Base-by-base conservation (phyloP, 2,888 invertebrate species). In the Flexamia atlantica region DNA sequence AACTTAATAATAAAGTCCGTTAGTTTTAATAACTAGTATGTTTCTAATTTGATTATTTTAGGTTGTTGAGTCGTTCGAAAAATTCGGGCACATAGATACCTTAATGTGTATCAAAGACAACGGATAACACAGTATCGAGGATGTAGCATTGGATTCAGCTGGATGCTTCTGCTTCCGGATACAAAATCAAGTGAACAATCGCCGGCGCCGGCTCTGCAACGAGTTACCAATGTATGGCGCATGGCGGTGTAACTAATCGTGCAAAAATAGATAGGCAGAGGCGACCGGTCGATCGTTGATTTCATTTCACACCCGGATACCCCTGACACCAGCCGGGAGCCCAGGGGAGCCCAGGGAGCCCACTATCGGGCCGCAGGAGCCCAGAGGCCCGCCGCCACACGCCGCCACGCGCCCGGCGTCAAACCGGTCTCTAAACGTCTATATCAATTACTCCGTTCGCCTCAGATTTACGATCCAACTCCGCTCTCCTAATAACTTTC, bases 401-500 rank as follows among this genome's bases (percentile, higher is more conserved):
- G 30, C 17, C 30, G 64, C 28, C 64, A 64, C 64, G 64, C 64
- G 64, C 64, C 64, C 28, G 28, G 14, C 64, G 64, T 64, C 64
- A 28, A 30, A 64, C 64, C 64, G 64, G 64, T 64, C 30, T 14
- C 64, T 30, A 64, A 30, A 10, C 64, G 53, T 64, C 64, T 17
- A 30, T 64, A 64, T 64, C 64, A 64, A 64, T 64, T 64, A 64
- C 28, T 28, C 28, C 57, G 20, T 12, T 30, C 28, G 64, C 64
- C 4, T 14, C 64, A 64, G 28, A 64, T 64, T 64, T 64, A 64
- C 64, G 64, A 64, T 30, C 28, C 14, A 17, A 17, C 64, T 64
- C 64, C 1, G 25, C n/a, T 23, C 64, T 64, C 64, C 30, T 64
- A 64, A 64, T 64, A 64, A 64, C 64, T 64, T 64, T 64, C 64